Conservation (phyloP, 1,140 invertebrate genomes). For the Watersipora subatra region DNA sequence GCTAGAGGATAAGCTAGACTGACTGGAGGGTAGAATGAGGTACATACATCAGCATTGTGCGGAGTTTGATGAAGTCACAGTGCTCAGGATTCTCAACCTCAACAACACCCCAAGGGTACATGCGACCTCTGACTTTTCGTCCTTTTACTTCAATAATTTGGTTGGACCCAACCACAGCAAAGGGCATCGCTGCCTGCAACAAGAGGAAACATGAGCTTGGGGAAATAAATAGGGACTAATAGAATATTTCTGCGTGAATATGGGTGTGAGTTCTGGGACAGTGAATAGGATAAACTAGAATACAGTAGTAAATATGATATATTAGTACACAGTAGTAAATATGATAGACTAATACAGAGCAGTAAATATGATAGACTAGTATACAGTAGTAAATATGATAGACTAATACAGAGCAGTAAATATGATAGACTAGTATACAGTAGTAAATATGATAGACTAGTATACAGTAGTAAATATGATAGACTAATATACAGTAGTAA, state of each 20-base stretch:
- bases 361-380: no score
- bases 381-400: no score
- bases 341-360: no score
- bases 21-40: no score
- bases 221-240: not conserved
- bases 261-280: not conserved
- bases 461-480: no score
- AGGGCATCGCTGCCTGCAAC: slow-evolving; percentile 34
- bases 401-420: no score
- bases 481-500: no score
- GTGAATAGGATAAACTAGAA: not conserved
- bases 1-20: no score
- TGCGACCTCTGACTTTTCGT: slow-evolving; percentile 39
- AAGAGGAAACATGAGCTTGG: not conserved
- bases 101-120: slow-evolving; percentile 42
- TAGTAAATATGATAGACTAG: no score
- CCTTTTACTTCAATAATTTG: slow-evolving; percentile 36
- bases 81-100: slow-evolving; percentile 42
- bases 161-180: slow-evolving; percentile 39
- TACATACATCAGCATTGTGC: slow-evolving; percentile 64
- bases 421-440: no score
- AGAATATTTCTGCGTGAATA: not conserved
- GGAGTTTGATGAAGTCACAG: slow-evolving; percentile 41
- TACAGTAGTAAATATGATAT: not conserved
- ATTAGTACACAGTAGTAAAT: no score